A percentile compares a stretch with the other conserved stretches of the same genome.
phyloP scores from a whole-genome alignment of 2,797 vertebrate genomes.

The Capromys pilorides region DNA sequence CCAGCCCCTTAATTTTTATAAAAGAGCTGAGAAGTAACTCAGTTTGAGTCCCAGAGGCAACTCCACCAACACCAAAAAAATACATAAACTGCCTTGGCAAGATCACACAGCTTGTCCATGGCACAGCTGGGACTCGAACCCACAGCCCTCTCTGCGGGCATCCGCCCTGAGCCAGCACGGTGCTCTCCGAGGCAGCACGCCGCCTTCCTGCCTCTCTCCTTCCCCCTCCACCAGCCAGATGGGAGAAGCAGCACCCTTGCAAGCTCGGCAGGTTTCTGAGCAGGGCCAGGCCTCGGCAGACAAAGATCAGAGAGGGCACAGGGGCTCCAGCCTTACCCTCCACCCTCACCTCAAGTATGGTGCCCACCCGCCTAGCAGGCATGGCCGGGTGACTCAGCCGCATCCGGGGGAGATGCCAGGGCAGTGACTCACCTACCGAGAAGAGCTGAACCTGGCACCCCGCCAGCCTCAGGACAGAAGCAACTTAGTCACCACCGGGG shows the following conservation, averaged over 20 bases:
- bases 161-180: background rate
- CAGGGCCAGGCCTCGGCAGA: constrained; percentile 26
- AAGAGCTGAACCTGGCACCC: constrained; percentile 75
- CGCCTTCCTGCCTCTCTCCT: background rate
- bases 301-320: constrained; percentile 51
- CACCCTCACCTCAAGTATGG: constrained; percentile 23
- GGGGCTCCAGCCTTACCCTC: background rate
- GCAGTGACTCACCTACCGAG: constrained; percentile 80
- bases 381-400: constrained; percentile 77
- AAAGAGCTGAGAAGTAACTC: background rate
- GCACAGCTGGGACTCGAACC: constrained; percentile 19
- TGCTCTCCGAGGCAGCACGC: background rate
- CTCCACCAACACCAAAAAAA: background rate
- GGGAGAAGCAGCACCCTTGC: background rate
- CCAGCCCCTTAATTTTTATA: background rate
- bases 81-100: constrained; percentile 29
- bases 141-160: background rate
- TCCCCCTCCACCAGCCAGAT: background rate
- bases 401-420: constrained; percentile 80
- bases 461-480: constrained; percentile 76
- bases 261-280: constrained; percentile 30
- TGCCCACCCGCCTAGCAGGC: constrained; percentile 78
- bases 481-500: constrained; percentile 78
- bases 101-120: background rate
- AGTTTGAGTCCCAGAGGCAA: background rate